phyloP scores from a whole-genome alignment of 2,888 invertebrate genomes.

The Platycheirus albimanus region DNA sequence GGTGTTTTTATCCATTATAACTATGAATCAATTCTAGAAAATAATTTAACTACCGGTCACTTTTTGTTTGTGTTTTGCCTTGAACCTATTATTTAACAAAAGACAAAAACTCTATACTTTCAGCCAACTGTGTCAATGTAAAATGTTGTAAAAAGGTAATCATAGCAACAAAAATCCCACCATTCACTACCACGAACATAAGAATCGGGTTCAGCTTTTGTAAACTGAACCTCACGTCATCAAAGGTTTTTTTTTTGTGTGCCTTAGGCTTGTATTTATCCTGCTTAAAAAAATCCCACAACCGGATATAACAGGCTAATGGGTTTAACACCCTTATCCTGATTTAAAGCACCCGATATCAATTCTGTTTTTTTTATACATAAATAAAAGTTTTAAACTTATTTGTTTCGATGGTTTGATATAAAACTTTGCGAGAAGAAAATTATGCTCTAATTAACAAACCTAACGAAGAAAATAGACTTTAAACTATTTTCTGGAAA shows the following conservation, averaged over 20 bases:
- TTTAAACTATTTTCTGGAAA: conserved; percentile 45
- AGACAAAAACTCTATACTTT: neutral
- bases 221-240: conserved; percentile 26
- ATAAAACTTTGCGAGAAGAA: conserved; percentile 31
- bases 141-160: conserved; percentile 27
- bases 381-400: conserved; percentile 38
- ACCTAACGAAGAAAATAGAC: conserved; percentile 8
- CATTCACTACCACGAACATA: conserved; percentile 6
- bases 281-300: conserved; percentile 48
- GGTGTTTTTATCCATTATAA: no score
- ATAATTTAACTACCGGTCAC: neutral
- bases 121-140: neutral
- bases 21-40: neutral
- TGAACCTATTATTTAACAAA: neutral
- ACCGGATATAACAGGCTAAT: conserved; percentile 24
- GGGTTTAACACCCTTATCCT: conserved; percentile 7
- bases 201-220: conserved; percentile 54
- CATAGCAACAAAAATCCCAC: neutral
- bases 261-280: conserved; percentile 35
- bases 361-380: conserved; percentile 8
- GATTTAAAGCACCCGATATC: neutral
- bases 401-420: conserved; percentile 40
- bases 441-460: conserved; percentile 45
- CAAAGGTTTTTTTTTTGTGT: neutral
- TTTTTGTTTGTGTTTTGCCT: neutral